phyloP scores from a whole-genome alignment of 2,797 vertebrate species.

The Typhlichthys eigenmanni region DNA sequence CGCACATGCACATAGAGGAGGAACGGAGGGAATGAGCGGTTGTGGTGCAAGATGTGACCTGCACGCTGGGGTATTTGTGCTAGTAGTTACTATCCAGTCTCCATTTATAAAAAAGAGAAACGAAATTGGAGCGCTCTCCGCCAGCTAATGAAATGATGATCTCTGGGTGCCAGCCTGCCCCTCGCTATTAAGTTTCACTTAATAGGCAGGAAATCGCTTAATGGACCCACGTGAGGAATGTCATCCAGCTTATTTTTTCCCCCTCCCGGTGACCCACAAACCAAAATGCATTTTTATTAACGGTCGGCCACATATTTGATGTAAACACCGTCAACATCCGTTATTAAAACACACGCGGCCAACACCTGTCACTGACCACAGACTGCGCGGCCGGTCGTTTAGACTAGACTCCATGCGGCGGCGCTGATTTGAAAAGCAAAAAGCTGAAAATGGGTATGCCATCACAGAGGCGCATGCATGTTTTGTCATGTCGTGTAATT shows the following conservation, averaged over 20 bases:
- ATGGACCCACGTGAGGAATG: constrained; percentile 26
- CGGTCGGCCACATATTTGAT: not conserved
- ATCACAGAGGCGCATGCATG: constrained; percentile 65
- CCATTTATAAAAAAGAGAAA: constrained; percentile 39
- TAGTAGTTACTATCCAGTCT: constrained; percentile 68
- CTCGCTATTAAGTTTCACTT: constrained; percentile 66
- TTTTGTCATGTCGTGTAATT: constrained; percentile 67
- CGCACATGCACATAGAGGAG: not conserved
- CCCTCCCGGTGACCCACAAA: not conserved
- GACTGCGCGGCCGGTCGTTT: not conserved
- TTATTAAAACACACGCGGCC: constrained; percentile 1
- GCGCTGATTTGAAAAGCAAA: constrained; percentile 30
- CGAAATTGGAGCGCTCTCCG: constrained; percentile 61
- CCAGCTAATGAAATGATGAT: constrained; percentile 70
- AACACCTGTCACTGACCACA: constrained; percentile 29
- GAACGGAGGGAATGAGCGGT: not conserved
- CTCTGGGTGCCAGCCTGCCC: constrained; percentile 60
- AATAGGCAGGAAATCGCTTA: constrained; percentile 54
- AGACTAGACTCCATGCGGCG: constrained; percentile 33
- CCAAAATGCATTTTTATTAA: constrained; percentile 12
- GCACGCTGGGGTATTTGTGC: constrained; percentile 71
- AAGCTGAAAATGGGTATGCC: constrained; percentile 38
- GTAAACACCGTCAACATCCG: constrained; percentile 5
- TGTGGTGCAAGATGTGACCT: constrained; percentile 48
- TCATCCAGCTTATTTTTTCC: not conserved